phyloP scores from a whole-genome alignment of 1,140 invertebrate species.

The Euura lappo region DNA sequence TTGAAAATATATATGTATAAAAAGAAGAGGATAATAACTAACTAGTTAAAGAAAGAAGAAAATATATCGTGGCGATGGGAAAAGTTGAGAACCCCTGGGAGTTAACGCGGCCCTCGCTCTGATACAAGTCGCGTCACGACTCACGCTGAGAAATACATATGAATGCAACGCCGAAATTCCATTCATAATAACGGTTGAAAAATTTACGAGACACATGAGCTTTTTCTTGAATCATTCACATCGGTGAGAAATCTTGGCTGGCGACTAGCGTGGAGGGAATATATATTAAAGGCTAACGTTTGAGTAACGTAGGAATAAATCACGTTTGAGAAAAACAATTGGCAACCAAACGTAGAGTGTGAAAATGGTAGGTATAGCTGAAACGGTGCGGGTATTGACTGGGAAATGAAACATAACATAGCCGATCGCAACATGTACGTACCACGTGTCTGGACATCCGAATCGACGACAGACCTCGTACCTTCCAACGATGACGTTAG shows the following conservation, averaged over 20 bases:
- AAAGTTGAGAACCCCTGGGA: background rate
- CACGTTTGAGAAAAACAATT: too few relatives aligned
- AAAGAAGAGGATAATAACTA: too few relatives aligned
- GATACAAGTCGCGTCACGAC: background rate
- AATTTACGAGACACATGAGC: too few relatives aligned
- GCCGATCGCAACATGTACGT: background rate
- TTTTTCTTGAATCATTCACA: too few relatives aligned
- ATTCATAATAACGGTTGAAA: background rate
- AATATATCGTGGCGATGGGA: background rate
- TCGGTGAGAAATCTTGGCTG: too few relatives aligned
- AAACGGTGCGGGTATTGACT: background rate
- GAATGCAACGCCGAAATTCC: background rate
- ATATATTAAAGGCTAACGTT: too few relatives aligned
- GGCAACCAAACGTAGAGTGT: too few relatives aligned
- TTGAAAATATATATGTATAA: too few relatives aligned
- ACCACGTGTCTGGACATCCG: background rate
- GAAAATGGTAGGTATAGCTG: too few relatives aligned
- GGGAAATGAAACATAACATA: background rate
- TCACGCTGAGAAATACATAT: constrained; percentile 2
- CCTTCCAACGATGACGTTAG: background rate
- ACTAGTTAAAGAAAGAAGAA: too few relatives aligned
- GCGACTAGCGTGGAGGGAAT: too few relatives aligned
- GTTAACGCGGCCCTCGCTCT: background rate
- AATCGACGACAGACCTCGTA: background rate
- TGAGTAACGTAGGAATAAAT: too few relatives aligned